phyloP scores from a whole-genome alignment of 2,888 invertebrate genomes.

The Ophraella communa region DNA sequence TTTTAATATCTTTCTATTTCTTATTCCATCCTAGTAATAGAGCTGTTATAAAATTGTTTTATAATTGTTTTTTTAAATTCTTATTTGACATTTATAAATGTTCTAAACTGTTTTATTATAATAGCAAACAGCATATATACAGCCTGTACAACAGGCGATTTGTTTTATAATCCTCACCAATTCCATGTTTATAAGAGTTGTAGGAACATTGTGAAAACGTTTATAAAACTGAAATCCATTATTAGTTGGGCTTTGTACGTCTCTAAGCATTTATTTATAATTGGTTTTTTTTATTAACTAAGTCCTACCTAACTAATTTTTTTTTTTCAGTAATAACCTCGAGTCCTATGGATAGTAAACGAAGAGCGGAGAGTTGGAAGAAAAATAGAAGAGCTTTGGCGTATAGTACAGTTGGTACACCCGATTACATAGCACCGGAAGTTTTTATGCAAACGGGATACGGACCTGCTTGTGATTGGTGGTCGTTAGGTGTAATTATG shows the following conservation, averaged over 20 bases:
- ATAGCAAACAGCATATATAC: background rate
- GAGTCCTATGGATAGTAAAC: slow-evolving; percentile 94
- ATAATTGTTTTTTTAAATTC: too few species aligned
- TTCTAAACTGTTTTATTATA: background rate
- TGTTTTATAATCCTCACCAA: too few species aligned
- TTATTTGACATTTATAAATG: too few species aligned
- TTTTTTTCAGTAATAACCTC: slow-evolving; percentile 63
- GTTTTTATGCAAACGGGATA: slow-evolving; percentile 98
- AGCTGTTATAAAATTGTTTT: too few species aligned
- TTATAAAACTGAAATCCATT: too few species aligned
- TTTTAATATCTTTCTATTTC: too few species aligned
- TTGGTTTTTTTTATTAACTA: background rate
- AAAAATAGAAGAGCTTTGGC: slow-evolving; percentile 94
- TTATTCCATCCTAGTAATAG: too few species aligned
- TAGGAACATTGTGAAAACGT: background rate
- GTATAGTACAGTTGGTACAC: slow-evolving; percentile 95
- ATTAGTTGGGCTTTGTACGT: too few species aligned
- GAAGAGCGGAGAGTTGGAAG: slow-evolving; percentile 99
- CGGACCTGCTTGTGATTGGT: slow-evolving; percentile 98
- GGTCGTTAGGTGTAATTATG: slow-evolving; percentile 99
- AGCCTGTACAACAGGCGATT: too few species aligned
- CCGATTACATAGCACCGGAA: slow-evolving; percentile 99
- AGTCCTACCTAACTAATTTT: background rate
- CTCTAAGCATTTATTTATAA: too few species aligned
- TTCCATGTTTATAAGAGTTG: background rate